Evolutionary conservation across 2,888 invertebrate genomes (phyloP).

Genomic region (Parapristionchus giblindavisi): DNA sequence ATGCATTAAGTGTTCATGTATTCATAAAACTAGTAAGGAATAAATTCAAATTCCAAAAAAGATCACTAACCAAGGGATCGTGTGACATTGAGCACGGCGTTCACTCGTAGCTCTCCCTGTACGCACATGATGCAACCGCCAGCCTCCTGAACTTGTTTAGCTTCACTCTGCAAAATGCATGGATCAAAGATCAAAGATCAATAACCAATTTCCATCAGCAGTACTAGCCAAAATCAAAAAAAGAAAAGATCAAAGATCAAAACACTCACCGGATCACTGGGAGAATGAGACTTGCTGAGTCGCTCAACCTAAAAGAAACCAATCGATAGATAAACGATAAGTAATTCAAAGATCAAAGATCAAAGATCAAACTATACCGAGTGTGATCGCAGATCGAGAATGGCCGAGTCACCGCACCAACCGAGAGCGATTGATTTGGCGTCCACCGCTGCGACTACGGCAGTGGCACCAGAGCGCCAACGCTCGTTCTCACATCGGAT

Average conservation of each 20-base stretch:
- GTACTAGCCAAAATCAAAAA: too few species aligned
- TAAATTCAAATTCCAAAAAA: constrained; percentile 37
- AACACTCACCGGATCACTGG: constrained; percentile 35
- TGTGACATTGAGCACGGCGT: constrained; percentile 44
- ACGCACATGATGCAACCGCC: constrained; percentile 42
- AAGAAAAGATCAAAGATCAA: too few species aligned
- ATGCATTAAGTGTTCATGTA: too few species aligned
- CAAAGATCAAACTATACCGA: not conserved
- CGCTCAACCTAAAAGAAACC: constrained; percentile 25
- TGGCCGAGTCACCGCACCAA: constrained; percentile 94
- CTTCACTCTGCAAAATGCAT: constrained; percentile 1
- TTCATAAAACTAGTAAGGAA: too few species aligned
- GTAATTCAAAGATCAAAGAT: too few species aligned
- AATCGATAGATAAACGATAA: not conserved
- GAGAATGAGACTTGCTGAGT: constrained; percentile 23
- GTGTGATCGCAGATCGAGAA: constrained; percentile 77
- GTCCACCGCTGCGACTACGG: constrained; percentile 82
- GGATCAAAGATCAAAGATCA: not conserved
- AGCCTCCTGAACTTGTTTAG: constrained; percentile 33
- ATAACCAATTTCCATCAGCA: too few species aligned
- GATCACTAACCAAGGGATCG: constrained; percentile 35
- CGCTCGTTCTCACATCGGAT: constrained; percentile 71
- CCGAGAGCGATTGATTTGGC: constrained; percentile 86
- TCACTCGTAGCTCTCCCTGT: constrained; percentile 43
- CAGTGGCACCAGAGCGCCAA: constrained; percentile 85